Base-by-base conservation (phyloP, 2,888 invertebrate genomes). In the Capitulum mitella region DNA sequence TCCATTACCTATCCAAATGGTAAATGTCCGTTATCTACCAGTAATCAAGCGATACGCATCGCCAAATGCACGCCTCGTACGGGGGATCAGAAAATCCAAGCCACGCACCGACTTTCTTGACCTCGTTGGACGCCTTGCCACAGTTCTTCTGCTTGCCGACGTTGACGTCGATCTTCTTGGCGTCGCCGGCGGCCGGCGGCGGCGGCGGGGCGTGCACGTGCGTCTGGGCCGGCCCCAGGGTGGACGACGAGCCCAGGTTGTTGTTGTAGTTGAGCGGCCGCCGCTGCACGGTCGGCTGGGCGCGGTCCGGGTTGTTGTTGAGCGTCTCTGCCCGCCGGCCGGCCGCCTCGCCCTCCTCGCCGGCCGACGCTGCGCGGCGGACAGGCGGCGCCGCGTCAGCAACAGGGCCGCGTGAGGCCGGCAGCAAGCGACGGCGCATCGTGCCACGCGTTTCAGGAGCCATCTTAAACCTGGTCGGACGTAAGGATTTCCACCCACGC, bases 231-330 rank as follows among this genome's bases (percentile, higher is more conserved):
- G 70, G 40, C 8, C 70, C 70, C 70, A 70, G 70, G 14, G 70
- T 70, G 10, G 76, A 76, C 19, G 82, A 79, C 19, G 82, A 78
- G 19, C 83, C 83, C 48, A 84, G 79, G 80, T 83, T 83, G 79
- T 83, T 83, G 80, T 84, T 84, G 78, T 83, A 83, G 77, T 83
- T 83, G 40, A 83, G 81, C 26, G 84, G 82, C 79, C 86, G 86
- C 3, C 76, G 76, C 76, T 43, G 76, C 29, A 29, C 46, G 14
- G 76, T 10, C 32, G 76, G 76, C 16, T 46, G 46, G 3, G 46
- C 76, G 29, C 76, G 76, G 46, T 46, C 76, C 46, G 76, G 76
- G 46, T 76, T 48, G 76, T 76, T 76, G 76, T 76, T 76, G 46
- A 76, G 76, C 46, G 76, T 76, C 29, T 76, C 76, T 29, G 76